phyloP scores from a whole-genome alignment of 2,888 invertebrate genomes.

The Caenorhabditis sp. region DNA sequence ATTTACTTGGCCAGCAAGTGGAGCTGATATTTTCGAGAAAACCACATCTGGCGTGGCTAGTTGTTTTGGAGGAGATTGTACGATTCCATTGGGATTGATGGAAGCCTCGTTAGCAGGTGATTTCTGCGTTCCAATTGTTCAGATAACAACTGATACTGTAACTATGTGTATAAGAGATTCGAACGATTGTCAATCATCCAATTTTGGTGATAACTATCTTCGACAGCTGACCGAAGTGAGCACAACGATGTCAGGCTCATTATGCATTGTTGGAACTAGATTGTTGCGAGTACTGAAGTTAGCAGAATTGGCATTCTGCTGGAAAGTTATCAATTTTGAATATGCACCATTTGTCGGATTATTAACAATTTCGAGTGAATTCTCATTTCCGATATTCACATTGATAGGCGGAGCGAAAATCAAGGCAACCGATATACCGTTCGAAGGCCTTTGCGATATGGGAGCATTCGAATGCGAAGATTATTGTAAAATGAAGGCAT shows the following conservation, averaged over 20 bases:
- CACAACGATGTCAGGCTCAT: too few relatives aligned
- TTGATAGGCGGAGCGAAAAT: conserved; percentile 22
- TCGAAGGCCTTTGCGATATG: conserved; percentile 20
- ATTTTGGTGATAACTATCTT: too few relatives aligned
- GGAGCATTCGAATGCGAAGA: conserved; percentile 33
- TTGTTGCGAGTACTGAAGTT: too few relatives aligned
- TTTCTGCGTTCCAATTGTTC: conserved; percentile 8
- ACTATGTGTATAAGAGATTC: too few relatives aligned
- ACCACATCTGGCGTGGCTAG: conserved; percentile 3
- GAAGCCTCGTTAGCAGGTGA: conserved; percentile 3
- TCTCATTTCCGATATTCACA: conserved; percentile 5
- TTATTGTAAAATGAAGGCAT: conserved; percentile 33
- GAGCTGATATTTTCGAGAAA: conserved; percentile 8
- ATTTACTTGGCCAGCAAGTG: neutral
- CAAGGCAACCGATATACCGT: conserved; percentile 19
- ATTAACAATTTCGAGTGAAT: conserved; percentile 11
- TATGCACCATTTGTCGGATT: conserved; percentile 26
- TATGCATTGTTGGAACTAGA: too few relatives aligned
- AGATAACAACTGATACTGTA: conserved; percentile 1
- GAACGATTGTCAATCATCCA: too few relatives aligned
- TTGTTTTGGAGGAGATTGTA: conserved; percentile 22
- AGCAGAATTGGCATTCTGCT: conserved; percentile 12
- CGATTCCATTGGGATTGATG: conserved; percentile 7
- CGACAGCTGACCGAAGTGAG: too few relatives aligned
- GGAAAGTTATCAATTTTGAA: conserved; percentile 18